These are phyloP conservation scores for Mormyrus lacerda DNA, from an alignment of 2,113 vertebrate species.

Conservation along the genomic window DNA sequence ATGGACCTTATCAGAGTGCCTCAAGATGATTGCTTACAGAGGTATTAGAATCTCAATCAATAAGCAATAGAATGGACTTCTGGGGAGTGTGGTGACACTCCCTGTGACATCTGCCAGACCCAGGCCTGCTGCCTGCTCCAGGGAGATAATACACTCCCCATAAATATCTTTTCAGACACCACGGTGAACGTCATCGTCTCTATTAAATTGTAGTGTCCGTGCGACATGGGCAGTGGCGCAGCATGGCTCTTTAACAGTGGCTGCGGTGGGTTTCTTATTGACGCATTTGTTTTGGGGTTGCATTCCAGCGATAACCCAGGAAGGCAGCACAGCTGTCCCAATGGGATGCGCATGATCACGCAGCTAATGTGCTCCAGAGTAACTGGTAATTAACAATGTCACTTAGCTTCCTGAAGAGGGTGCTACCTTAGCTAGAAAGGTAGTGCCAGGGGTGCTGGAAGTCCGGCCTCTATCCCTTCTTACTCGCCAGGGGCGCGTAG, in stretches of 20 bases:
- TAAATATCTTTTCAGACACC: constrained; percentile 14
- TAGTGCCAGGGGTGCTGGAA: neutral
- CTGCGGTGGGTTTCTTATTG: neutral
- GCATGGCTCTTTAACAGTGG: neutral
- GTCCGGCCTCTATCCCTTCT: neutral
- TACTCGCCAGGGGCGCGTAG: neutral
- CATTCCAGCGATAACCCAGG: neutral
- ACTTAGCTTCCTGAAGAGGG: neutral
- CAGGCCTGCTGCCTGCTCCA: neutral
- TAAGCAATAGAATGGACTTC: constrained; percentile 12
- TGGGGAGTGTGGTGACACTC: neutral
- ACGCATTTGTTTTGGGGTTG: neutral
- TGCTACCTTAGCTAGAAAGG: neutral
- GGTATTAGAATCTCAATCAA: constrained; percentile 19
- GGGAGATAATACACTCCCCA: constrained; percentile 13
- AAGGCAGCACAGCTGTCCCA: neutral
- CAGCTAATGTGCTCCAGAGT: neutral
- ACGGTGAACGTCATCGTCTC: constrained; percentile 7
- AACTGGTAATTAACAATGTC: neutral
- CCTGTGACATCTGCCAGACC: constrained; percentile 2
- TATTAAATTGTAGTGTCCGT: constrained; percentile 11
- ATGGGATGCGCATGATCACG: neutral
- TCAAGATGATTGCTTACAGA: neutral
- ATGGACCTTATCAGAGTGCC: constrained; percentile 1
- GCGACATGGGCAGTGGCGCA: neutral